Conservation (phyloP, 53 echinoderm and acorn worm species). For the Henricia sp. region DNA sequence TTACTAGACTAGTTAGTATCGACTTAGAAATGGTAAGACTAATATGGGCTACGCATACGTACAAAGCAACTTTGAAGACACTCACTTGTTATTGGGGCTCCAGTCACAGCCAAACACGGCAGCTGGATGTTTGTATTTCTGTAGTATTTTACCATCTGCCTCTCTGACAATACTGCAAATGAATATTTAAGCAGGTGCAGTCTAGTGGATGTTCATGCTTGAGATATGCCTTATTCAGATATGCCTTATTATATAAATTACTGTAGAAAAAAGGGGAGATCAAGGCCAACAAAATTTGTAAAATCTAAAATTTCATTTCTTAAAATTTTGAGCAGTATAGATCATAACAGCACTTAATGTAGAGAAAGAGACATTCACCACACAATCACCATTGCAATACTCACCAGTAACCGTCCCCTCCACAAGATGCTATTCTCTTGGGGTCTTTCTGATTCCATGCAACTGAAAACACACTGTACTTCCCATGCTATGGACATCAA, state of each 20-base stretch:
- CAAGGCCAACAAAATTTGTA: too few species aligned
- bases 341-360: background rate
- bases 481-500: slow-evolving; percentile 78
- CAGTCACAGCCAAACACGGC: slow-evolving; percentile 99
- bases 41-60: too few species aligned
- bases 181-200: background rate
- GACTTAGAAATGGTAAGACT: too few species aligned
- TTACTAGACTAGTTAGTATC: too few species aligned
- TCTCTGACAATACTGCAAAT: slow-evolving; percentile 82
- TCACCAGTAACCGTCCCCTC: slow-evolving; percentile 91
- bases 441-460: slow-evolving; percentile 98
- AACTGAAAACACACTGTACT: slow-evolving; percentile 84
- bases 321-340: too few species aligned
- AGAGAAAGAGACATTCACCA: background rate
- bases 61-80: too few species aligned
- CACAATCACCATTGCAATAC: background rate
- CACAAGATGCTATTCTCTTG: slow-evolving; percentile 89
- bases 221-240: too few species aligned
- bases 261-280: too few species aligned
- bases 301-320: too few species aligned
- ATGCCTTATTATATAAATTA: too few species aligned
- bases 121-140: slow-evolving; percentile 90
- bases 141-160: slow-evolving; percentile 89
- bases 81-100: slow-evolving; percentile 99
- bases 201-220: too few species aligned